Conservation (phyloP, 2,888 invertebrate genomes). For the Temnothorax ravouxi region DNA sequence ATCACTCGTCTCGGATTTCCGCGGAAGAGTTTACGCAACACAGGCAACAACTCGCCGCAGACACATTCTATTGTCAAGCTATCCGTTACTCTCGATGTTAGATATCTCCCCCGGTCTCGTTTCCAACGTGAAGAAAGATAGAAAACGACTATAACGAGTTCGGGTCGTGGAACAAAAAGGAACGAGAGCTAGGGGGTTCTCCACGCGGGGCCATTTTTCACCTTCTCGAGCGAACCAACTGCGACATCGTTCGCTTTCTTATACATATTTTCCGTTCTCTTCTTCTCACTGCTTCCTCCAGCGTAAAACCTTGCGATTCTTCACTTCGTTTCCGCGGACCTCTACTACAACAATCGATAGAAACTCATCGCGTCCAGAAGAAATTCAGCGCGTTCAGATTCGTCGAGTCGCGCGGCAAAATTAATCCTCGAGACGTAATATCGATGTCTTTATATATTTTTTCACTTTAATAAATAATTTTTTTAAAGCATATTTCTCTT, state of each 20-base stretch:
- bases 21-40: constrained; percentile 8
- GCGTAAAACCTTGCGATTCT: constrained; percentile 6
- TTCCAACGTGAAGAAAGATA: constrained; percentile 11
- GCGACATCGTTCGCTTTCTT: constrained; percentile 32
- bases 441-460: neutral
- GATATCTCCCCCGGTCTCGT: neutral
- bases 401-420: neutral
- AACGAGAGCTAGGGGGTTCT: neutral
- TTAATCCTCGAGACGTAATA: neutral
- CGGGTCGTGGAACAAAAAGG: constrained; percentile 35
- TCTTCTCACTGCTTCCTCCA: constrained; percentile 1
- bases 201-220: constrained; percentile 30
- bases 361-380: constrained; percentile 30
- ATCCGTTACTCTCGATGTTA: constrained; percentile 24
- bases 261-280: constrained; percentile 34
- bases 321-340: constrained; percentile 31
- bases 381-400: constrained; percentile 4
- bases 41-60: neutral
- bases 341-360: constrained; percentile 21
- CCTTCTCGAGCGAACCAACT: constrained; percentile 27
- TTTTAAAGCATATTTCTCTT: neutral
- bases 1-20: constrained; percentile 30
- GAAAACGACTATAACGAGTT: constrained; percentile 39
- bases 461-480: neutral
- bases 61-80: constrained; percentile 28